Evolutionary conservation across 2,888 invertebrate species (phyloP), one percentile per base, ranked within the genome.

Genomic region (Apodemia duryi): DNA sequence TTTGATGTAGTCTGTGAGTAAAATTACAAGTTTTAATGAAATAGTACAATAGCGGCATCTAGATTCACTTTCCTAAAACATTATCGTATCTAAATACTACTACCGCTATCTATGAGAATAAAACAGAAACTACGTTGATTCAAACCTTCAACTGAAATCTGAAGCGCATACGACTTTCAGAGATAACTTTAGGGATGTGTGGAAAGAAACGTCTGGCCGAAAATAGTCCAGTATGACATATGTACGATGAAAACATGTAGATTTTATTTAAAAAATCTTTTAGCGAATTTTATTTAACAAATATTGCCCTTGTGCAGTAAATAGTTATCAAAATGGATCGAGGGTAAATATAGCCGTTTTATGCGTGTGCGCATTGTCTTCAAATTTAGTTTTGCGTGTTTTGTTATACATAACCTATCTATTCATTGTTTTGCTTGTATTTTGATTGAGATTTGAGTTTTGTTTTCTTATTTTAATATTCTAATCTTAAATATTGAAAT

Each of bases 211-310:
- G 69, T 88, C 79, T 75, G 74, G 84, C 84, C 86, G 74, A 84
- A 91, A 91, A 91, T 91, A 91, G 90, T 89, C 80, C 78, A 84
- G 85, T 91, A 90, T 90, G 91, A 91, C 91, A 91, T 87, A 89
- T 84, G 84, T 79, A 84, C 82, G 84, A 82, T 80, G 77, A 85
- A 83, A 91, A 84, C 86, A 91, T 91, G 90, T 91, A 90, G 91
- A 84, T 87, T 87, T 86, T 88, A 86, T 86, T 87, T 85, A 83
- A 77, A 83, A 86, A 85, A 83, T 81, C 82, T 71, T 73, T 75
- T 81, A 73, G 85, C 81, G 80, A 84, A 84, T 83, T 84, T 79
- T 77, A 83, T 81, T 81, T 78, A 69, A 80, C 82, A 70, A 79
- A 79, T 78, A 75, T 71, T 75, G 75, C 75, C 74, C 72, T 73